Conservation (phyloP, 1,140 invertebrate species). For the Nasonia longicornis region DNA sequence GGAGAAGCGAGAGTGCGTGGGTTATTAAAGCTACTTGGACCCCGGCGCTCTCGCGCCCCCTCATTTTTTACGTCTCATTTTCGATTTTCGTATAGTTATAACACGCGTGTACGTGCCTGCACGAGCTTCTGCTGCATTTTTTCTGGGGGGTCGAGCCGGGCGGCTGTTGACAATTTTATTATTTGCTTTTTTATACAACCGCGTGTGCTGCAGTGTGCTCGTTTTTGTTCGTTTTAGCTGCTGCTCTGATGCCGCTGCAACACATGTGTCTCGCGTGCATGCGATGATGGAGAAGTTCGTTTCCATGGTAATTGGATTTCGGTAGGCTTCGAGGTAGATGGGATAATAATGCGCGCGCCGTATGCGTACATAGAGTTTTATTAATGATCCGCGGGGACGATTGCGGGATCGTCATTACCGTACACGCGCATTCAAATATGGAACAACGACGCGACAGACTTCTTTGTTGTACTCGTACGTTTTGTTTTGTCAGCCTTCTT, state of each 20-base stretch:
- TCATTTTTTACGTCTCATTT: constrained; percentile 12
- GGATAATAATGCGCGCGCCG: not conserved
- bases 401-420: not conserved
- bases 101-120: not conserved
- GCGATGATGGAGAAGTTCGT: constrained; percentile 2
- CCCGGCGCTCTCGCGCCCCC: constrained; percentile 7
- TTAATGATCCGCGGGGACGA: not conserved
- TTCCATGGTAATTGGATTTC: constrained; percentile 11
- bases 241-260: no score
- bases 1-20: not conserved
- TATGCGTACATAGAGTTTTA: not conserved
- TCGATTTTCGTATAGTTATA: not conserved
- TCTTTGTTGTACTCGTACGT: not conserved
- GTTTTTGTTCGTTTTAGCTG: not conserved
- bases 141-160: not conserved
- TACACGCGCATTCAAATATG: not conserved
- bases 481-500: no score
- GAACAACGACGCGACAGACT: not conserved
- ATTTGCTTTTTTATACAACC: not conserved
- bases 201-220: not conserved
- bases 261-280: not conserved
- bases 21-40: constrained; percentile 36
- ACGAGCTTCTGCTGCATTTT: not conserved
- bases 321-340: not conserved
- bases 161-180: constrained; percentile 18